Evolutionary conservation across 1,140 invertebrate genomes (phyloP).

Genomic region (Rhyacophila brunnea): DNA sequence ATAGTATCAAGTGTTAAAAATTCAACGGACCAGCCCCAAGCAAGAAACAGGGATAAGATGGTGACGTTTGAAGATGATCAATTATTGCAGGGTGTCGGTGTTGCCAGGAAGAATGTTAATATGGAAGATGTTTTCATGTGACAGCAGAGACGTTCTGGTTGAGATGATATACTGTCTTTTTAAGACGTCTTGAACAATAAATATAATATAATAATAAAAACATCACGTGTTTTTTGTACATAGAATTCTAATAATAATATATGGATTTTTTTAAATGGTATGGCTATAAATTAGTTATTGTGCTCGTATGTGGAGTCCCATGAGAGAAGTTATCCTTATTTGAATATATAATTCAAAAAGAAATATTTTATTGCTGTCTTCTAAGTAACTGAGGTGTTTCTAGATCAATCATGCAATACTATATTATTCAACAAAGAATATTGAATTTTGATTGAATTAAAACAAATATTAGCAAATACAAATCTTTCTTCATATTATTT

Average conservation of each 20-base stretch:
- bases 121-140: conserved; percentile 52
- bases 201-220: not conserved
- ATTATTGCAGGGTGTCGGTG: conserved; percentile 45
- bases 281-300: not conserved
- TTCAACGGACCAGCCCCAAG: conserved; percentile 40
- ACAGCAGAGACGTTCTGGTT: conserved; percentile 36
- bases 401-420: too few relatives aligned
- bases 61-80: conserved; percentile 78
- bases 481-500: too few relatives aligned
- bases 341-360: too few relatives aligned
- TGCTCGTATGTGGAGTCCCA: too few relatives aligned
- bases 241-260: not conserved
- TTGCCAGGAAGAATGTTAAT: conserved; percentile 34
- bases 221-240: not conserved
- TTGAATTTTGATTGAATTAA: too few relatives aligned
- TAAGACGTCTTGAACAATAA: conserved; percentile 5
- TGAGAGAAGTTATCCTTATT: too few relatives aligned
- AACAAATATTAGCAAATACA: too few relatives aligned
- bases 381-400: too few relatives aligned
- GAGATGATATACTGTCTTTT: conserved; percentile 27
- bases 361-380: too few relatives aligned
- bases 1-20: conserved; percentile 32
- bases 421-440: too few relatives aligned
- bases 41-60: conserved; percentile 66
- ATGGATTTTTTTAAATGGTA: not conserved